Evolutionary conservation across 64 coral and sea anemone species (phyloP).

Genomic region (Montipora cactus): DNA sequence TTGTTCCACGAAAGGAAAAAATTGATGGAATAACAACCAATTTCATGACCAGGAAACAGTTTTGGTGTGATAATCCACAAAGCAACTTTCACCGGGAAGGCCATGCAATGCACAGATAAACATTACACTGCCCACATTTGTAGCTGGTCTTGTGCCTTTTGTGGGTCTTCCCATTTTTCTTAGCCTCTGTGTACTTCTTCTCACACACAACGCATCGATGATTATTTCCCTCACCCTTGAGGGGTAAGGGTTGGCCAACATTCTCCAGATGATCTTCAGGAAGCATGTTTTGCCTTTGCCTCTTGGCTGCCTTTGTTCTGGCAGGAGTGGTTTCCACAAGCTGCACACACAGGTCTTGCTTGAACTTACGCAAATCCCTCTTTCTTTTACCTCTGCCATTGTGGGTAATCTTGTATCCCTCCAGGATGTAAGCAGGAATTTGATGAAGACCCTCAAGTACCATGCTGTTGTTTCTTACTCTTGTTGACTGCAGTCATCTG

Average conservation of each 20-base stretch:
- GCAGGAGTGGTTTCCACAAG: not conserved
- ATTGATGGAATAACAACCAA: too few relatives aligned
- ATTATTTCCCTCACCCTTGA: not conserved
- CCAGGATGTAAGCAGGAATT: conserved; percentile 40
- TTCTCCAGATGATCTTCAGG: not conserved
- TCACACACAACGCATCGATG: too few relatives aligned
- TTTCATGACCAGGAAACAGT: too few relatives aligned
- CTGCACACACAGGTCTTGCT: not conserved
- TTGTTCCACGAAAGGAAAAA: too few relatives aligned
- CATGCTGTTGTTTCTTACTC: conserved; percentile 41
- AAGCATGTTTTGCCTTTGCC: not conserved
- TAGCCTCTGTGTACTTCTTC: too few relatives aligned
- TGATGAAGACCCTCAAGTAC: conserved; percentile 60
- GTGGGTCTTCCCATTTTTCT: too few relatives aligned
- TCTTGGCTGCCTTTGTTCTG: not conserved
- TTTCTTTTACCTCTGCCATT: conserved; percentile 3
- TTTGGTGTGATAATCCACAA: too few relatives aligned
- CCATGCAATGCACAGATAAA: too few relatives aligned
- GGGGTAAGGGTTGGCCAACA: not conserved
- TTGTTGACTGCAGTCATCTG: conserved; percentile 53
- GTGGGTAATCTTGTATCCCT: conserved; percentile 41
- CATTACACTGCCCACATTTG: too few relatives aligned
- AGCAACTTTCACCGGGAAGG: too few relatives aligned
- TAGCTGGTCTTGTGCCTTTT: too few relatives aligned
- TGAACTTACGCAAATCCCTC: not conserved